A percentile compares a stretch with the other conserved stretches of the same genome.
Evolutionary conservation across 1,140 invertebrate genomes (phyloP).

Genomic region (Saccostrea glomerata): DNA sequence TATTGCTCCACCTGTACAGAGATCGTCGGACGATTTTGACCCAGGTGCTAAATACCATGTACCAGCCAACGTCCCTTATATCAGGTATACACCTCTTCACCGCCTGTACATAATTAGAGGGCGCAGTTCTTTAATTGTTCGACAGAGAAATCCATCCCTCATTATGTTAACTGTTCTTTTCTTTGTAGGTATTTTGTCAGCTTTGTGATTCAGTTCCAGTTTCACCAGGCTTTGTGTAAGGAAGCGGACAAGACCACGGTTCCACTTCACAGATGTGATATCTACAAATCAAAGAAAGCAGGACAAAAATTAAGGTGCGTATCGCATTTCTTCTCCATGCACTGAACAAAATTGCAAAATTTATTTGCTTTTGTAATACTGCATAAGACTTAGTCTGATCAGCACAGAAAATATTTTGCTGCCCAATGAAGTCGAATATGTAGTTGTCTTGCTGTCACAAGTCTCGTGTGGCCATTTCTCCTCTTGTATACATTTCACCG

Average conservation of each 20-base stretch:
- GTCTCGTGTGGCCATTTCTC: no score
- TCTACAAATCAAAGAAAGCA: constrained; percentile 88
- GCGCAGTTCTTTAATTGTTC: no score
- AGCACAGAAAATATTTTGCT: no score
- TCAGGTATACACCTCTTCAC: constrained; percentile 63
- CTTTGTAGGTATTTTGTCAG: constrained; percentile 80
- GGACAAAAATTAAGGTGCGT: constrained; percentile 79
- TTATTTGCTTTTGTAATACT: no score
- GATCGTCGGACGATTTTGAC: constrained; percentile 75
- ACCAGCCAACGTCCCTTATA: constrained; percentile 72
- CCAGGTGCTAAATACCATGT: constrained; percentile 78
- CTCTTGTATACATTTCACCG: no score
- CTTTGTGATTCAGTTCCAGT: constrained; percentile 94
- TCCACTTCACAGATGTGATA: constrained; percentile 93
- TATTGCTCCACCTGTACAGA: constrained; percentile 71
- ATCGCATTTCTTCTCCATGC: background rate
- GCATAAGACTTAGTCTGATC: no score
- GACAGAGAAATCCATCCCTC: no score
- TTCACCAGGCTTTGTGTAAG: constrained; percentile 91
- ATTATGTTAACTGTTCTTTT: background rate
- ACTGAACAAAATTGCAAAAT: no score
- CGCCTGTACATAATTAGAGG: no score
- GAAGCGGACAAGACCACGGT: constrained; percentile 85
- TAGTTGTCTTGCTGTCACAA: no score
- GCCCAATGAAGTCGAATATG: no score